These are phyloP conservation scores for Monomorium pharaonis DNA, from an alignment of 1,140 invertebrate genomes.

Conservation along the genomic window DNA sequence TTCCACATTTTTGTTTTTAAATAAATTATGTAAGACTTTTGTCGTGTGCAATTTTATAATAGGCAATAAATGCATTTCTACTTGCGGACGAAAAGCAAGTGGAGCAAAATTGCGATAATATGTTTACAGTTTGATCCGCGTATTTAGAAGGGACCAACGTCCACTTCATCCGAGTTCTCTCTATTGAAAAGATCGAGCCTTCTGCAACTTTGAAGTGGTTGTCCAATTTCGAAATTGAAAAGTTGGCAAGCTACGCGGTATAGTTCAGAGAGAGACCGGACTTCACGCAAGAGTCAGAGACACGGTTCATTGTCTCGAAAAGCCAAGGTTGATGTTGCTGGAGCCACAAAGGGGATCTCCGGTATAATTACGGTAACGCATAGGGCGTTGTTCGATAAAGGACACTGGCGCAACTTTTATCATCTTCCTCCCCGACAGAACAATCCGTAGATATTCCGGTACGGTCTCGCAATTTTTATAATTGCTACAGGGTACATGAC, in stretches of 20 bases:
- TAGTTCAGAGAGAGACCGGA: conserved; percentile 50
- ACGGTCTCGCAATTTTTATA: conserved; percentile 6
- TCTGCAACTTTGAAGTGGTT: conserved; percentile 42
- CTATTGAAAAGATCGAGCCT: conserved; percentile 35
- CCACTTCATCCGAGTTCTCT: conserved; percentile 44
- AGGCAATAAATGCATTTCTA: neutral
- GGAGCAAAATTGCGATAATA: conserved; percentile 6
- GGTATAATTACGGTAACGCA: conserved; percentile 76
- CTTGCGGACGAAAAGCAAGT: neutral
- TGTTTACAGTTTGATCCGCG: conserved; percentile 24
- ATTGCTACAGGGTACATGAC: neutral
- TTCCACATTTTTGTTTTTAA: neutral
- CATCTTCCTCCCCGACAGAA: neutral
- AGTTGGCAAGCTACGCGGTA: conserved; percentile 72
- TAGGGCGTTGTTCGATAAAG: conserved; percentile 68
- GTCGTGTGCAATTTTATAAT: neutral
- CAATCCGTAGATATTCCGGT: neutral
- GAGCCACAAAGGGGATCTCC: conserved; percentile 59
- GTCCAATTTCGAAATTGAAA: conserved; percentile 76
- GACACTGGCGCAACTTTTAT: conserved; percentile 42
- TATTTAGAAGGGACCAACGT: conserved; percentile 22
- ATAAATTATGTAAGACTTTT: neutral
- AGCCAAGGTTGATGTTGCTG: conserved; percentile 70
- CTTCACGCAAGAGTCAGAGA: conserved; percentile 57
- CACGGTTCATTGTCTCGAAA: conserved; percentile 79